phyloP scores from a whole-genome alignment of 2,888 invertebrate genomes.

The Callyntrura guangdongensis region DNA sequence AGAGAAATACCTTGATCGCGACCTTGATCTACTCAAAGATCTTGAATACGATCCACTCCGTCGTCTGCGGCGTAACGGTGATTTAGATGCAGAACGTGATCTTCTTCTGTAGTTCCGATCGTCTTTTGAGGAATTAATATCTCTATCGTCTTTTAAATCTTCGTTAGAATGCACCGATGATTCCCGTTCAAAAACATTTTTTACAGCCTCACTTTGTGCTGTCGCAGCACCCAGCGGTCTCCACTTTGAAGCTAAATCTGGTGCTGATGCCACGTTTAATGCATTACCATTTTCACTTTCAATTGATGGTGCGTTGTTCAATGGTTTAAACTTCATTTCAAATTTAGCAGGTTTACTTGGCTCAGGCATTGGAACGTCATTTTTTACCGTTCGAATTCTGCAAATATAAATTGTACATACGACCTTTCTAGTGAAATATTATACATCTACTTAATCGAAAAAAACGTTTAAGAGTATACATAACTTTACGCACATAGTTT shows the following conservation, averaged over 20 bases:
- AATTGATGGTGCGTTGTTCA: slow-evolving; percentile 17
- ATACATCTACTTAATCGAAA: too few species aligned
- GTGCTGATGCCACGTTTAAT: background rate
- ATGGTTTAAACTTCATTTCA: slow-evolving; percentile 81
- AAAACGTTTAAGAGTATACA: background rate
- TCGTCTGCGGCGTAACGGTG: slow-evolving; percentile 55
- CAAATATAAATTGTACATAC: background rate
- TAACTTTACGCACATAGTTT: slow-evolving; percentile 73
- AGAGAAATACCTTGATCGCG: slow-evolving; percentile 62
- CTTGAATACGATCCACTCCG: slow-evolving; percentile 73
- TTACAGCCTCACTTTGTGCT: slow-evolving; percentile 71
- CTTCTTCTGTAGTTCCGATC: slow-evolving; percentile 73
- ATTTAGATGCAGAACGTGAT: slow-evolving; percentile 70
- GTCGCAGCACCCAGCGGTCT: slow-evolving; percentile 63
- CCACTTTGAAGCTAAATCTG: slow-evolving; percentile 68
- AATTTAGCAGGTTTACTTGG: slow-evolving; percentile 75
- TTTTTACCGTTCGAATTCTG: slow-evolving; percentile 81
- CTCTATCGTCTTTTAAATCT: slow-evolving; percentile 34
- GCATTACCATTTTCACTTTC: slow-evolving; percentile 63
- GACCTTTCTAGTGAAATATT: background rate
- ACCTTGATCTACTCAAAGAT: slow-evolving; percentile 74
- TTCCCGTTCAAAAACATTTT: slow-evolving; percentile 74
- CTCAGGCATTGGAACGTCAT: slow-evolving; percentile 69
- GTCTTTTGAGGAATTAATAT: slow-evolving; percentile 56
- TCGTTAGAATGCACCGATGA: slow-evolving; percentile 51